These are phyloP conservation scores for Monopterus albus DNA, from an alignment of 2,113 vertebrate species.

Conservation along the genomic window DNA sequence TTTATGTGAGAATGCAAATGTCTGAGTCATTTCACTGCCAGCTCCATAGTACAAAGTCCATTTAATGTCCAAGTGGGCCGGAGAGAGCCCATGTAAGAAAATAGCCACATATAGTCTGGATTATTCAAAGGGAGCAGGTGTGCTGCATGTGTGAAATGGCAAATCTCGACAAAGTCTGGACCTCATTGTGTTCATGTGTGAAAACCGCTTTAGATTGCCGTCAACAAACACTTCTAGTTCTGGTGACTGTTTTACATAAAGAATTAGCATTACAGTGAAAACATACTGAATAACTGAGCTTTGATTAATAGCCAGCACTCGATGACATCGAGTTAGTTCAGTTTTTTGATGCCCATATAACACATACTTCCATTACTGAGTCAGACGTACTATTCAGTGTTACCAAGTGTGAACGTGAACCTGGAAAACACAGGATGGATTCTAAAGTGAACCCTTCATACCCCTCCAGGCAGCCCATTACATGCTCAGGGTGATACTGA, in stretches of 20 bases:
- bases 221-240: background rate
- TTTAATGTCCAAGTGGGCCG: too few species aligned
- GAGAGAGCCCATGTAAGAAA: too few species aligned
- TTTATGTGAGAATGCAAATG: too few species aligned
- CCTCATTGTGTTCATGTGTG: too few species aligned
- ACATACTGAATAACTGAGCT: background rate
- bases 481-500: constrained; percentile 34
- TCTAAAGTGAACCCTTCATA: constrained; percentile 25
- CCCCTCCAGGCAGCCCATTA: constrained; percentile 31
- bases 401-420: constrained; percentile 1
- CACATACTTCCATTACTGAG: background rate
- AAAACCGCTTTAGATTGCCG: background rate
- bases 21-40: too few species aligned
- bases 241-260: too few species aligned
- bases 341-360: background rate
- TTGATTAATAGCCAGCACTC: background rate
- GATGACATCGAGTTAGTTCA: background rate
- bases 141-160: too few species aligned
- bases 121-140: too few species aligned
- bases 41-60: too few species aligned
- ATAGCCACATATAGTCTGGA: too few species aligned
- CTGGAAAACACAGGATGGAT: constrained; percentile 28
- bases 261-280: too few species aligned
- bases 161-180: too few species aligned
- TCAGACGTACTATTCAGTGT: constrained; percentile 12